Evolutionary conservation across 2,797 vertebrate species (phyloP).

Genomic region (Danio aesculapii): DNA sequence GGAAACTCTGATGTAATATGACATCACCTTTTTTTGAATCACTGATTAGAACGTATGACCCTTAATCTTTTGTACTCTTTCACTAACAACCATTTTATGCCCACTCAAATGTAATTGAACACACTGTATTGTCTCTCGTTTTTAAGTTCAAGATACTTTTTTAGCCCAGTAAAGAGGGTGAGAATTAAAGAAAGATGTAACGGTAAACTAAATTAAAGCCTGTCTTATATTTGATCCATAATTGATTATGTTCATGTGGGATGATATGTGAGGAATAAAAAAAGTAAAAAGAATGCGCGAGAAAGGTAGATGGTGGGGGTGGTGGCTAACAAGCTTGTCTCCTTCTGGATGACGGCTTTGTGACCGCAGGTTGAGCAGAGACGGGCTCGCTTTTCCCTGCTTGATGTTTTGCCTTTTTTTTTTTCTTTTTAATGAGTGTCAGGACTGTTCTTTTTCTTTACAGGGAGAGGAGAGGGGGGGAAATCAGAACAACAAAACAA

Average conservation of each 20-base stretch:
- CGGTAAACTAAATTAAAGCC: conserved; percentile 64
- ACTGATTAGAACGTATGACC: neutral
- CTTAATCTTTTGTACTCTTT: neutral
- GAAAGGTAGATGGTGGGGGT: conserved; percentile 62
- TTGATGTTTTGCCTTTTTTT: conserved; percentile 77
- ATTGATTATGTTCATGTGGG: conserved; percentile 79
- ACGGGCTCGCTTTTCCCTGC: conserved; percentile 70
- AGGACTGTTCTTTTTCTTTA: conserved; percentile 72
- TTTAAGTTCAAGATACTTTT: conserved; percentile 17
- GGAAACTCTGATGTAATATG: no score
- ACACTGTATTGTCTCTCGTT: conserved; percentile 9
- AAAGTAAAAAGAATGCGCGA: conserved; percentile 57
- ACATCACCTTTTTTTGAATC: no score
- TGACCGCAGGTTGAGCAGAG: conserved; percentile 83
- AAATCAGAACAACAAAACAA: conserved; percentile 79
- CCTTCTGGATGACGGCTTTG: conserved; percentile 69
- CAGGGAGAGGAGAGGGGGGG: conserved; percentile 54
- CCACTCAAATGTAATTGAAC: neutral
- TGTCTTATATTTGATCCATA: conserved; percentile 81
- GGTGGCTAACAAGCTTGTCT: conserved; percentile 77
- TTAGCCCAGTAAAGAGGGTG: conserved; percentile 23
- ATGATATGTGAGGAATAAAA: conserved; percentile 42
- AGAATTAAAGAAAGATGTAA: conserved; percentile 49
- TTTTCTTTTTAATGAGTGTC: conserved; percentile 85
- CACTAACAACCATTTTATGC: neutral